Conservation (phyloP, 2,888 invertebrate genomes). For the Trisateles emortualis region DNA sequence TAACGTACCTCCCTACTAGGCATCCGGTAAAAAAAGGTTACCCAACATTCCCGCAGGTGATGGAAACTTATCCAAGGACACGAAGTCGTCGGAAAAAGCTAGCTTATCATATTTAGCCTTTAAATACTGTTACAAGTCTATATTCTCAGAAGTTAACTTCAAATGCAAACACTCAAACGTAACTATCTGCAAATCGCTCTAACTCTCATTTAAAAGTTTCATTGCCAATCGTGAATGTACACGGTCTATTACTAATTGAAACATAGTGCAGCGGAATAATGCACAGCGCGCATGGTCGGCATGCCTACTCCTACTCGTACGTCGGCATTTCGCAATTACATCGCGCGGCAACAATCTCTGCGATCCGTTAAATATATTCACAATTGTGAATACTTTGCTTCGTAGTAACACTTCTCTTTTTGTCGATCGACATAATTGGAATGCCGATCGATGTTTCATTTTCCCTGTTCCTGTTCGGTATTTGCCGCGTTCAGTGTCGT, state of each 20-base stretch:
- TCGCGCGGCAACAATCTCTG: constrained; percentile 28
- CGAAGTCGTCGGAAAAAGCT: too few species aligned
- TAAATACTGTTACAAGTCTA: too few species aligned
- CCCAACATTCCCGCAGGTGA: too few species aligned
- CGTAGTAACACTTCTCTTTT: constrained; percentile 19
- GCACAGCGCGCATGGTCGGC: constrained; percentile 11
- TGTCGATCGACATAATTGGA: constrained; percentile 25
- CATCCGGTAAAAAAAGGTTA: too few species aligned
- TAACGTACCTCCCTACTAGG: too few species aligned
- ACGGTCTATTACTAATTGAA: constrained; percentile 8
- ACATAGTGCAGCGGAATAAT: neutral
- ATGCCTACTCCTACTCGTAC: too few species aligned
- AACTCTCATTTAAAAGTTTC: neutral
- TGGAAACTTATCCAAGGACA: too few species aligned
- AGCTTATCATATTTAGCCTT: too few species aligned
- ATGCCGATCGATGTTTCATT: constrained; percentile 22
- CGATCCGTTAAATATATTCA: constrained; percentile 6
- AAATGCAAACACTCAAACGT: neutral
- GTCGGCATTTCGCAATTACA: constrained; percentile 33
- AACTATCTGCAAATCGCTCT: constrained; percentile 11
- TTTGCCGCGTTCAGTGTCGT: too few species aligned
- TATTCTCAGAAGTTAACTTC: too few species aligned
- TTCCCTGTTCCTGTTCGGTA: too few species aligned
- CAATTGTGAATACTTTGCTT: constrained; percentile 9
- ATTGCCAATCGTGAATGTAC: neutral